Evolutionary conservation across 2,797 vertebrate species (phyloP).

Genomic region (Manis crassicaudata): DNA sequence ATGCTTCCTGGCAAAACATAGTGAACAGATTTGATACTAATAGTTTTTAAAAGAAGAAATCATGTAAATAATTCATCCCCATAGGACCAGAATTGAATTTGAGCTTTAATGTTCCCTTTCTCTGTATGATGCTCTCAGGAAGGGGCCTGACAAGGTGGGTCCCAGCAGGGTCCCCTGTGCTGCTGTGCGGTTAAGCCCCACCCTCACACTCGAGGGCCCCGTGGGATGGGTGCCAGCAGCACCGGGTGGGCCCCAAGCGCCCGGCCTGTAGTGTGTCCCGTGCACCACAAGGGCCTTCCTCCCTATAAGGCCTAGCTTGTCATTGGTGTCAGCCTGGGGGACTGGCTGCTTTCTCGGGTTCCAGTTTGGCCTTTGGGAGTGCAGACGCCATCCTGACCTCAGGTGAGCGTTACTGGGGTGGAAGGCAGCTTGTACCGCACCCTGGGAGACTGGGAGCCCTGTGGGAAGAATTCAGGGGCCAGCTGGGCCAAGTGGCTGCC

Average conservation of each 20-base stretch:
- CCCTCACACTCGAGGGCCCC: accelerated
- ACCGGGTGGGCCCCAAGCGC: too few species aligned
- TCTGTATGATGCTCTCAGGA: background rate
- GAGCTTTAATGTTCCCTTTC: background rate
- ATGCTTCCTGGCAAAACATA: background rate
- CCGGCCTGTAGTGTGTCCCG: background rate
- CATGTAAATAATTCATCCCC: background rate
- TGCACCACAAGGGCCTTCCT: background rate
- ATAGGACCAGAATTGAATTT: background rate
- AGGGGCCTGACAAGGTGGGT: background rate
- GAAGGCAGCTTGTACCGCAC: background rate
- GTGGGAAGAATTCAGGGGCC: background rate
- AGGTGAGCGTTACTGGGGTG: too few species aligned
- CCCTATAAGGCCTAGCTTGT: accelerated
- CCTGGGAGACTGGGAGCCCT: background rate
- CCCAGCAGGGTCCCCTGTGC: background rate
- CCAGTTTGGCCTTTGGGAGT: background rate
- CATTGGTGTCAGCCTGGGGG: background rate
- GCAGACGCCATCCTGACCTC: background rate
- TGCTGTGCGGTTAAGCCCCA: background rate
- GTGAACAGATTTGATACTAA: background rate
- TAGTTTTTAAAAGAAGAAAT: background rate
- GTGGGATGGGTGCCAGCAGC: background rate
- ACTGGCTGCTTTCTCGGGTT: background rate
- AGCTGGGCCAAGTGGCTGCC: background rate